Base-by-base conservation (phyloP, 2,797 vertebrate species). In the Enteromius viviparus region DNA sequence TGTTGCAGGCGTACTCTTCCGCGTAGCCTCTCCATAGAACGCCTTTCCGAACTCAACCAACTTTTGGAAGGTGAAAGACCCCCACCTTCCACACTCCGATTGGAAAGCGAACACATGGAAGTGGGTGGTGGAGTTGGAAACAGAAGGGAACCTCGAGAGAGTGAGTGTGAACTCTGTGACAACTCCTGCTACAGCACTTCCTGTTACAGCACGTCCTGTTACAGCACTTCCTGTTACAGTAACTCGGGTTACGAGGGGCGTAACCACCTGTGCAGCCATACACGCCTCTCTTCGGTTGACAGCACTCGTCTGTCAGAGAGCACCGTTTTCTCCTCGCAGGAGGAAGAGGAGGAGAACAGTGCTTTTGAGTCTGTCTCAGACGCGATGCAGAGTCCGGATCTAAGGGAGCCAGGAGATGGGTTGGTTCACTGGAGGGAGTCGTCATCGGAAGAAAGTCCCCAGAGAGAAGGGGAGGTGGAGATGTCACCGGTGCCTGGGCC, bases 301-400 rank as follows among this genome's bases (percentile, higher is more conserved):
- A 99, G 97, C 78, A 96, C 98, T 88, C 96, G 96, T 76, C 95
- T 98, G 77, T 99, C 98, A 0, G 97, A 99, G 90, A 99, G 97
- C 94, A 98, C 97, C 0, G 96, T 98, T 76, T 99, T 99, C 89
- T 99, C 98, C 89, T 99, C 98, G 0, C 97, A 99, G 89, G 97
- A 99, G 53, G 98, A 95, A 0, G 94, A 94, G 0, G 96, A 97
- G 78, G 97, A 98, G 86, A 97, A 96, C 93, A 98, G 97, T 66
- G 96, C 97, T 37, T 99, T 99, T 65, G 98, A 98, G 91, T 97
- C 96, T 0, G 92, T 95, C 40, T 94, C 95, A 0, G 96, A 98
- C 82, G 92, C 88, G 0, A 87, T 92, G 40, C 95, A 93, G 87
- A 94, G 94, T 84, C 95, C 96, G 0, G 96, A 97, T 83, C 90